Evolutionary conservation across 2,888 invertebrate species (phyloP).

Genomic region (Aricia artaxerxes): DNA sequence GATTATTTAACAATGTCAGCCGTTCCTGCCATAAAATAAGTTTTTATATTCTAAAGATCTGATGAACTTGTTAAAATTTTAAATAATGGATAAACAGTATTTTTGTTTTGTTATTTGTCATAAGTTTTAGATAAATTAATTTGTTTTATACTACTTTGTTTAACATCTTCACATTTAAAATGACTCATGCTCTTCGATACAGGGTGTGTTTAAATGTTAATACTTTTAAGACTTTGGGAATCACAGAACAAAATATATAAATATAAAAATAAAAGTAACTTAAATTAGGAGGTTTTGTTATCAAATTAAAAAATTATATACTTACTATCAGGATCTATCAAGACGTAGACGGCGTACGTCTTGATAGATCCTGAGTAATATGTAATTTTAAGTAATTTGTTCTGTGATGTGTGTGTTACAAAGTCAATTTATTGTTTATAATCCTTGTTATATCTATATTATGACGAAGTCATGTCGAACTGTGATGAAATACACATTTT

Average conservation of each 20-base stretch:
- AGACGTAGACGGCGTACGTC: too few relatives aligned
- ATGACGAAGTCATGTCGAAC: slow-evolving; percentile 53
- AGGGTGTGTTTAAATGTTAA: neutral
- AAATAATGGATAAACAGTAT: neutral
- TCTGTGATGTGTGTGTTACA: neutral
- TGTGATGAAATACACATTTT: slow-evolving; percentile 74
- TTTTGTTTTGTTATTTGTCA: neutral
- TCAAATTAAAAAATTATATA: neutral
- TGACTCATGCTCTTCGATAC: neutral
- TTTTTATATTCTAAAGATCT: neutral
- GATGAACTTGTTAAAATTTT: neutral
- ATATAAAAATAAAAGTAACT: neutral
- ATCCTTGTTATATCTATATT: slow-evolving; percentile 41
- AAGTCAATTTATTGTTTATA: slow-evolving; percentile 5
- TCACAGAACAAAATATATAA: neutral
- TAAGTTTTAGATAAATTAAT: neutral
- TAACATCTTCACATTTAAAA: neutral
- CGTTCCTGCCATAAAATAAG: neutral
- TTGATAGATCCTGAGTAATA: too few relatives aligned
- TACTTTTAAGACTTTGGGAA: neutral
- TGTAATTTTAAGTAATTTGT: neutral
- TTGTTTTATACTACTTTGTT: neutral
- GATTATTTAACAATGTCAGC: neutral
- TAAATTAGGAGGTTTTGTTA: neutral
- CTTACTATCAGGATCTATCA: neutral